Percentiles rank a stretch among this genome's conserved stretches.
Evolutionary conservation across 1,140 invertebrate species (phyloP).

Genomic region (Samia ricini): DNA sequence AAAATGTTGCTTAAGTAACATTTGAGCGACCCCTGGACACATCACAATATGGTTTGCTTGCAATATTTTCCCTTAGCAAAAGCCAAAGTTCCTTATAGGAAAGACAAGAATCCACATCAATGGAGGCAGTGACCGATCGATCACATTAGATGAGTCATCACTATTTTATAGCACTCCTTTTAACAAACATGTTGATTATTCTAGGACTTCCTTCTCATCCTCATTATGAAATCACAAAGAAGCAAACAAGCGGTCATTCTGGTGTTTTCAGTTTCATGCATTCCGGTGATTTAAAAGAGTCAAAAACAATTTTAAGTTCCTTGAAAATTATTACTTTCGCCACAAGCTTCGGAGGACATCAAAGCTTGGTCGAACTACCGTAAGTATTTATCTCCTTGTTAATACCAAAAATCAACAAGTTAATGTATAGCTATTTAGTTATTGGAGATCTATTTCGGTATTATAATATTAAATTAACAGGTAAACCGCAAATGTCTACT

Average conservation of each 20-base stretch:
- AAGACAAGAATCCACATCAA: constrained; percentile 95
- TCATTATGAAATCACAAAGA: constrained; percentile 89
- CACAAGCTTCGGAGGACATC: constrained; percentile 81
- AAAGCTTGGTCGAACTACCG: constrained; percentile 92
- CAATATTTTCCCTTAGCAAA: constrained; percentile 93
- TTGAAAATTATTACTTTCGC: constrained; percentile 93
- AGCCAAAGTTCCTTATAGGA: constrained; percentile 88
- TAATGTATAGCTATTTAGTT: no score
- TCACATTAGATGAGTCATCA: no score
- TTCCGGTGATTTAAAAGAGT: constrained; percentile 86
- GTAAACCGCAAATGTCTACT: no score
- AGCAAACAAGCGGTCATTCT: constrained; percentile 93
- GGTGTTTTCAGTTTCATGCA: constrained; percentile 96
- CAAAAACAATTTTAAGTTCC: constrained; percentile 86
- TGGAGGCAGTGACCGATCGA: constrained; percentile 96
- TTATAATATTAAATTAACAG: no score
- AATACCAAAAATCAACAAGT: no score
- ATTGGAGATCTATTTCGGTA: no score
- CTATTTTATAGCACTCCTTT: no score
- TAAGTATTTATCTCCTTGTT: constrained; percentile 74
- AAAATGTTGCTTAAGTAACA: no score
- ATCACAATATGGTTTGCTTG: no score
- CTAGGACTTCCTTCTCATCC: constrained; percentile 92
- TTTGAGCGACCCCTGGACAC: no score
- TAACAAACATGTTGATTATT: no score